Evolutionary conservation across 1,140 invertebrate species (phyloP).

Genomic region (Saccostrea glomerata): DNA sequence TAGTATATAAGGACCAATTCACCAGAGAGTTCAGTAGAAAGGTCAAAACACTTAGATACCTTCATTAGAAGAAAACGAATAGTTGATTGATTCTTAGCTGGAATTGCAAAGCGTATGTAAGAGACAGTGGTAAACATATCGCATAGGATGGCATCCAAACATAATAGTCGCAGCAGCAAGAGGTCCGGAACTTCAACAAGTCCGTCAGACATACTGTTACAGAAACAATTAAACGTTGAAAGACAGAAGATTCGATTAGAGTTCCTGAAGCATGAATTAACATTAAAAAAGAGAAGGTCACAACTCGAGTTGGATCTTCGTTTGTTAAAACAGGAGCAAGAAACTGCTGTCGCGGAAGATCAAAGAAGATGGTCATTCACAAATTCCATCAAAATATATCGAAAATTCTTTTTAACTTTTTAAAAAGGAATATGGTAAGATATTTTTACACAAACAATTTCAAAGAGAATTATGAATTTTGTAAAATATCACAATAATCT

Average conservation of each 20-base stretch:
- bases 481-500: too few relatives aligned
- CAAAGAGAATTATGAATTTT: too few relatives aligned
- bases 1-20: background rate
- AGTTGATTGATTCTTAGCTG: background rate
- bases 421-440: too few relatives aligned
- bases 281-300: background rate
- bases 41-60: background rate
- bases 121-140: background rate
- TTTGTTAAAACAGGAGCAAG: constrained; percentile 24
- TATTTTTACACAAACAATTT: too few relatives aligned
- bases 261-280: constrained; percentile 24
- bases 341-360: constrained; percentile 9
- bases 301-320: constrained; percentile 8
- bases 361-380: background rate
- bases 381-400: too few relatives aligned
- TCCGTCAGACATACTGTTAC: background rate
- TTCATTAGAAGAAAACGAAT: background rate
- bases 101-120: background rate
- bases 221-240: constrained; percentile 18
- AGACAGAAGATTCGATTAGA: background rate
- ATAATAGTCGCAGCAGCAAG: constrained; percentile 12
- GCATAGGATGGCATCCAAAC: background rate
- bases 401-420: too few relatives aligned
- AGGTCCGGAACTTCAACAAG: background rate
- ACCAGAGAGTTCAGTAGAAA: background rate